phyloP scores from a whole-genome alignment of 2,797 vertebrate genomes.

The Ctenosaura bakeri region DNA sequence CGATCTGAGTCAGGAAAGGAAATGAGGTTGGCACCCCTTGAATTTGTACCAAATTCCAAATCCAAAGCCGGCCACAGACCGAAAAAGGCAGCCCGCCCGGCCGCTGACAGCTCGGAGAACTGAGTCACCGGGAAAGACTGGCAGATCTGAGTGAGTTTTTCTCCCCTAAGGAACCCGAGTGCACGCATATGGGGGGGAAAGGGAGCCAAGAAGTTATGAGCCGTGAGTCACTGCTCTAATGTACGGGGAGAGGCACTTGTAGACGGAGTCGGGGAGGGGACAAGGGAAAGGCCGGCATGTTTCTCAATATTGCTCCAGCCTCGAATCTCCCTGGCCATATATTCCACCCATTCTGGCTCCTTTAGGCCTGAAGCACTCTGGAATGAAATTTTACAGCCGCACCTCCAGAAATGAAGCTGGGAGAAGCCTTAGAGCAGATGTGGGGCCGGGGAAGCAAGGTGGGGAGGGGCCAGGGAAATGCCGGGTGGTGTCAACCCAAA shows the following conservation, averaged over 20 bases:
- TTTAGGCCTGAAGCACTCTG: not conserved
- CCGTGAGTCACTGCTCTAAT: not conserved
- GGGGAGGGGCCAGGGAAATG: too few species aligned
- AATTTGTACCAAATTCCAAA: too few species aligned
- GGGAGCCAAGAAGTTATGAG: not conserved
- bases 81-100: not conserved
- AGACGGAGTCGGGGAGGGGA: too few species aligned
- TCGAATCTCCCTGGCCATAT: not conserved
- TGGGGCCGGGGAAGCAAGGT: too few species aligned
- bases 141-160: not conserved
- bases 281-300: not conserved
- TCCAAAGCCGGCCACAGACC: not conserved
- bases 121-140: not conserved
- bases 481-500: too few species aligned
- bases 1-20: not conserved
- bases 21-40: not conserved
- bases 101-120: not conserved
- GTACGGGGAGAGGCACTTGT: not conserved
- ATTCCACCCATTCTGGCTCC: not conserved
- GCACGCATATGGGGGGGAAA: not conserved
- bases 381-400: not conserved
- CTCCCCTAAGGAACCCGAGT: not conserved
- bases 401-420: not conserved
- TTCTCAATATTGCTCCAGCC: not conserved
- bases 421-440: not conserved